Conservation (phyloP, 2,797 vertebrate species). For the Sebastes hubbsi region DNA sequence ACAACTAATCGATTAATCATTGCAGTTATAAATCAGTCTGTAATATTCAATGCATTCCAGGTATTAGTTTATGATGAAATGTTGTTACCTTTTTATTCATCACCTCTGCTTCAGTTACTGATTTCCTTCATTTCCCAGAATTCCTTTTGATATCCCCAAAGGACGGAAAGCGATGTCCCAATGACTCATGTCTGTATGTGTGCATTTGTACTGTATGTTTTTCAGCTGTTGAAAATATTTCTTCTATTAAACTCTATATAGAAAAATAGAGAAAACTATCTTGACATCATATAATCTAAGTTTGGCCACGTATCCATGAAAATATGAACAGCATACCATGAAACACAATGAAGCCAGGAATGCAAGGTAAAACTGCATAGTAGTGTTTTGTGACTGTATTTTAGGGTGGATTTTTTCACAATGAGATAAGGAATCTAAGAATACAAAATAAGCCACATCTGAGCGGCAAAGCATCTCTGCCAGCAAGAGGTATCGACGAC, state of each 20-base stretch:
- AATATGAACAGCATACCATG: slow-evolving; percentile 2
- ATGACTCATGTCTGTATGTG: not conserved
- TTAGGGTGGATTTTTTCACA: slow-evolving; percentile 7
- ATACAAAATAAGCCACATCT: slow-evolving; percentile 43
- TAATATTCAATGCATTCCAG: not conserved
- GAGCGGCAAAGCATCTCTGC: slow-evolving; percentile 21
- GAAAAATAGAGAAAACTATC: slow-evolving; percentile 11
- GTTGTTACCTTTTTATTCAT: not conserved
- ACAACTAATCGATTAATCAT: too few species aligned
- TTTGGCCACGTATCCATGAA: slow-evolving; percentile 12
- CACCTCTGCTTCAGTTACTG: not conserved
- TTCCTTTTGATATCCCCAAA: not conserved
- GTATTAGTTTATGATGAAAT: not conserved
- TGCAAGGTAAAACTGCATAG: slow-evolving; percentile 55
- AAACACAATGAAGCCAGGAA: slow-evolving; percentile 43
- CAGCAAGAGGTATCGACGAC: slow-evolving; percentile 13
- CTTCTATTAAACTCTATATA: not conserved
- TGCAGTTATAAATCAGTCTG: not conserved
- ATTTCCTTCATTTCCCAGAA: slow-evolving; percentile 33
- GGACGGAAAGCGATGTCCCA: not conserved
- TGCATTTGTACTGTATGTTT: not conserved
- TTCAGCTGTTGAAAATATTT: not conserved
- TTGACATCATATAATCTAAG: slow-evolving; percentile 16
- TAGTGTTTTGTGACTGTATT: slow-evolving; percentile 30
- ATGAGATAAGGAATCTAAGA: slow-evolving; percentile 34